phyloP scores from a whole-genome alignment of 64 coral and sea anemone genomes.

The Montipora foliosa region DNA sequence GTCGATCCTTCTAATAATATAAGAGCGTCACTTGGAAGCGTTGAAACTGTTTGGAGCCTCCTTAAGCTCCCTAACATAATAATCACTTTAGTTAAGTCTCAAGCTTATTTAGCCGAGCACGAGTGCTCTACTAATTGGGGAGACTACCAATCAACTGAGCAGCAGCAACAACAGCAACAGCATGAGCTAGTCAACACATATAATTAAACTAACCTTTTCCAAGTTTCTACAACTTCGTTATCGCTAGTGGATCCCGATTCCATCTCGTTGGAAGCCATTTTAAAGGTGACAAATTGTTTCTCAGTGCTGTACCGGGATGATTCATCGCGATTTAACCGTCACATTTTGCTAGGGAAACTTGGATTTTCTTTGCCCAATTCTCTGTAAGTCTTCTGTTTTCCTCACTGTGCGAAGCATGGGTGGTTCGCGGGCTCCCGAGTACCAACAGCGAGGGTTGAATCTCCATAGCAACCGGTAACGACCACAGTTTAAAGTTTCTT shows the following conservation, averaged over 20 bases:
- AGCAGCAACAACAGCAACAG: too few species aligned
- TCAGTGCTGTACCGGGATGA: not conserved
- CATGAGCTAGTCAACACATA: not conserved
- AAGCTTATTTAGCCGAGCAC: too few species aligned
- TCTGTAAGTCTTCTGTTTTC: too few species aligned
- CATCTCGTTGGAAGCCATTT: conserved; percentile 11
- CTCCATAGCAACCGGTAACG: conserved; percentile 60
- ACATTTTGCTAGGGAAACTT: not conserved
- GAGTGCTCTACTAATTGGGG: too few species aligned
- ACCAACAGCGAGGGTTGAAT: conserved; percentile 46
- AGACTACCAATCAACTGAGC: too few species aligned
- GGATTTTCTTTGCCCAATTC: too few species aligned
- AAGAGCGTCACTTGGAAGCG: too few species aligned
- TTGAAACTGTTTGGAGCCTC: too few species aligned
- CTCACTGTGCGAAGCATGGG: too few species aligned
- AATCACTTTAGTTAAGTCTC: too few species aligned
- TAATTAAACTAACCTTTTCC: conserved; percentile 58
- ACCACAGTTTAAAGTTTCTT: not conserved
- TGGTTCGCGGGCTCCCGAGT: not conserved
- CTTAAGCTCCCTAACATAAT: too few species aligned
- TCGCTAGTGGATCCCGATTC: not conserved
- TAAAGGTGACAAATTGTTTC: not conserved
- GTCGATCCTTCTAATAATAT: too few species aligned
- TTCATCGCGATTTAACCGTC: not conserved
- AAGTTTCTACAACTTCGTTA: conserved; percentile 50